Base-by-base conservation (phyloP, 2,113 vertebrate genomes). In the Colius striatus region DNA sequence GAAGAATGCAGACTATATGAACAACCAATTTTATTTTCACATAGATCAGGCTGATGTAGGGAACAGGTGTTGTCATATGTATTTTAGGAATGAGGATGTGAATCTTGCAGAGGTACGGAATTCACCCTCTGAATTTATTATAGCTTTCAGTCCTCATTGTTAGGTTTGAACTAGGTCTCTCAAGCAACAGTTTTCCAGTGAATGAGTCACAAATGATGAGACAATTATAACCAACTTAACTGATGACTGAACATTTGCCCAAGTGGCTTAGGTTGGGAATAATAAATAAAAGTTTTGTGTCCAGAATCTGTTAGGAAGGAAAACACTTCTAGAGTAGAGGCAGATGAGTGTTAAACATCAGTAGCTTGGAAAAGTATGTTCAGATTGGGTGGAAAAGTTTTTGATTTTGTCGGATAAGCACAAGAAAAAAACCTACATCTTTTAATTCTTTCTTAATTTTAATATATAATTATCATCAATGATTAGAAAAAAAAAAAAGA, bases 41-140 rank as follows among this genome's bases (percentile, higher is more conserved):
- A 66, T 9, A 41, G 77, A 47, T 15, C 78, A 95, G 68, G 7
- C n/a, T 92, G 89, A 74, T 41, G 47, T 87, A 45, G 62, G 67
- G 86, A 97, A 91, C 90, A 96, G 95, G 94, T 96, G 87, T 70
- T 96, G 95, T 94, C 82, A 94, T 79, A 80, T 47, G 85, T 85
- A 80, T 60, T 86, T 72, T 71, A 83, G 72, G 60, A 81, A 68
- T n/a, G 58, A 89, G 27, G 36, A 86, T 50, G 79, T 21, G 48
- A 22, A 89, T 91, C 62, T 89, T 80, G 76, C 13, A 60, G 81
- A 84, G 45, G 66, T 47, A 41, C 75, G 58, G 75, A 79, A 87
- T 67, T 79, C 58, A 32, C 48, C 8, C 76, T 65, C 20, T 53
- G 47, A 83, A 85, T 89, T 94, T 80, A 85, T 92, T 83, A 66